Percentiles rank a stretch among this genome's conserved stretches.
Conservation (phyloP, 2,797 vertebrate genomes). For the Poecilia wingei region DNA sequence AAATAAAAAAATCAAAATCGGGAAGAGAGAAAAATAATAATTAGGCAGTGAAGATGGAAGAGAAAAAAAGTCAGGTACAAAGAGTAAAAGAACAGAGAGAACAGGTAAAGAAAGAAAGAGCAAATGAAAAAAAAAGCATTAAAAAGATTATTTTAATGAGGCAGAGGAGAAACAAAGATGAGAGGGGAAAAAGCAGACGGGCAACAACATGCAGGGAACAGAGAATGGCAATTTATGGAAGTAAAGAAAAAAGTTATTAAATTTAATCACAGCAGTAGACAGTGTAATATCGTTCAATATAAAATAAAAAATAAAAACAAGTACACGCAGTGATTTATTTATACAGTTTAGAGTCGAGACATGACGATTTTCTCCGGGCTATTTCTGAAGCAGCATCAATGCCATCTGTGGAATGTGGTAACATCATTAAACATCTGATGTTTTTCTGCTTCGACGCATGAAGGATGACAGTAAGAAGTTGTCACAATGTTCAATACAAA, state of each 20-base stretch:
- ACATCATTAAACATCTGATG: constrained; percentile 35
- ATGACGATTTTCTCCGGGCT: neutral
- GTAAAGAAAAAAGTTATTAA: constrained; percentile 25
- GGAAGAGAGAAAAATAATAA: neutral
- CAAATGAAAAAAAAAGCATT: neutral
- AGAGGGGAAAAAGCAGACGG: neutral
- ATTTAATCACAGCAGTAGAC: constrained; percentile 13
- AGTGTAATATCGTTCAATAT: constrained; percentile 12
- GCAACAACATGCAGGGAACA: neutral
- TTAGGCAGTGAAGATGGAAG: neutral
- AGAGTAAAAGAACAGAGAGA: neutral
- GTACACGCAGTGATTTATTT: constrained; percentile 12
- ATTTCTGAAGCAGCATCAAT: constrained; percentile 16
- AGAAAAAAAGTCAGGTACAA: neutral
- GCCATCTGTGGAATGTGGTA: constrained; percentile 37
- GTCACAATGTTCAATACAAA: constrained; percentile 34
- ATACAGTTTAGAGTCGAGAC: constrained; percentile 10
- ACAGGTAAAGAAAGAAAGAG: neutral
- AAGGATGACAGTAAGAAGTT: constrained; percentile 33
- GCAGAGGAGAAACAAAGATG: neutral
- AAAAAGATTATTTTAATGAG: neutral
- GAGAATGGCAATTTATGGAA: neutral
- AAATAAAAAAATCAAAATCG: neutral
- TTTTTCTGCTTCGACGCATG: constrained; percentile 30
- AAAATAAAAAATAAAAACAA: constrained; percentile 8